A percentile compares a stretch with the other conserved stretches of the same genome.
Evolutionary conservation across 2,113 vertebrate species (phyloP).

Genomic region (Ceyx melanurus): DNA sequence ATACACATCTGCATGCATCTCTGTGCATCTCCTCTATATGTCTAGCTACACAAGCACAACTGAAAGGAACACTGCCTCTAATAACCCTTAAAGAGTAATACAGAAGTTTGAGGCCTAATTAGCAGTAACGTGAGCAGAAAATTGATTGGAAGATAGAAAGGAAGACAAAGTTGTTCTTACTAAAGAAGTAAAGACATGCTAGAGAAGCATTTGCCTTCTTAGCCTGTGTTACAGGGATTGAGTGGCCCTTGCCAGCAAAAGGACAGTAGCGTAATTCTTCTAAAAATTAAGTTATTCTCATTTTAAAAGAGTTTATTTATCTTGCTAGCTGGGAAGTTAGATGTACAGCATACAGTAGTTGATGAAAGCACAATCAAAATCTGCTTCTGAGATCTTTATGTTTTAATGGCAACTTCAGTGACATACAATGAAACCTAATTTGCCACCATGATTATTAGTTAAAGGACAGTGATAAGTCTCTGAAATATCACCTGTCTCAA

Average conservation of each 20-base stretch:
- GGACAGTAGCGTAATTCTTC: neutral
- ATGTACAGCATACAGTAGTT: neutral
- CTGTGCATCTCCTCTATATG: neutral
- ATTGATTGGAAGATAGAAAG: neutral
- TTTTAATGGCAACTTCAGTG: neutral
- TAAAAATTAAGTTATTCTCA: neutral
- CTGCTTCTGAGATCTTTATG: neutral
- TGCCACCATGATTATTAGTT: neutral
- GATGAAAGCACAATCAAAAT: neutral
- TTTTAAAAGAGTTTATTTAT: neutral
- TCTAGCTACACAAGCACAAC: neutral
- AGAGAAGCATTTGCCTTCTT: fast-evolving
- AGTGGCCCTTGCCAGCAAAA: neutral
- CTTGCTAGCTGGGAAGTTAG: neutral
- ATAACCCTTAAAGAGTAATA: neutral
- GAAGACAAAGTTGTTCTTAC: neutral
- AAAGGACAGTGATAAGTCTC: neutral
- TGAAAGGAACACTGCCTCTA: neutral
- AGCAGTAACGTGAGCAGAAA: neutral
- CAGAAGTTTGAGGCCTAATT: neutral
- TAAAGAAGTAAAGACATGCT: fast-evolving
- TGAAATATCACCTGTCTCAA: neutral
- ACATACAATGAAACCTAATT: neutral
- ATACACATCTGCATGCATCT: neutral
- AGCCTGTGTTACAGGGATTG: neutral